A percentile compares a stretch with the other conserved stretches of the same genome.
These are phyloP conservation scores for Morinoia aosen DNA, from an alignment of 2,888 invertebrate genomes.

Conservation along the genomic window DNA sequence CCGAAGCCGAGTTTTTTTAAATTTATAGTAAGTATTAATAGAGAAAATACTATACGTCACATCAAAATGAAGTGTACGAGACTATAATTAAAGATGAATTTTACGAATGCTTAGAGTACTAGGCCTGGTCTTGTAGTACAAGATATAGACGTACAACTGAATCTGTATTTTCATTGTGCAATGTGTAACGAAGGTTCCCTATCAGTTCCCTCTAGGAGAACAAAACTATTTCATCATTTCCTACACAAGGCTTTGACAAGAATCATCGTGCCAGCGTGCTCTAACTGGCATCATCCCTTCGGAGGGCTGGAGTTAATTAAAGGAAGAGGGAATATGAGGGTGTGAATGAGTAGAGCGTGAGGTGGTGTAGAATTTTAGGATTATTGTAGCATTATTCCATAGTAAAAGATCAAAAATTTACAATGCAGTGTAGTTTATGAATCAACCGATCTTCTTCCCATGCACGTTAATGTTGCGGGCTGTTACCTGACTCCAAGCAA, in stretches of 20 bases:
- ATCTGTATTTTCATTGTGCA: background rate
- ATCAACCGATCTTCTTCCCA: no score
- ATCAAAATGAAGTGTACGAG: background rate
- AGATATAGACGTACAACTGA: background rate
- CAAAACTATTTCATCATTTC: background rate
- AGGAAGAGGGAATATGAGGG: background rate
- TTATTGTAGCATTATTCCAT: no score
- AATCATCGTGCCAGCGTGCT: background rate
- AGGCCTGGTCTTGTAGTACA: background rate
- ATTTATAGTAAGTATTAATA: background rate
- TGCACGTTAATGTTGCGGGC: no score
- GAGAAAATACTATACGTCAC: background rate
- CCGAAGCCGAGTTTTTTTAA: background rate
- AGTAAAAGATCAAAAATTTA: no score
- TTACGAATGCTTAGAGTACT: background rate
- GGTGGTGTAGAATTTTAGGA: no score
- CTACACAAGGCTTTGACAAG: background rate
- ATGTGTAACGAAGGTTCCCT: background rate
- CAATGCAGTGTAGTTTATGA: no score
- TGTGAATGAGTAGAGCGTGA: background rate
- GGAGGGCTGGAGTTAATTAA: background rate
- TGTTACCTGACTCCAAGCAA: no score
- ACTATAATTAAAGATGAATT: background rate
- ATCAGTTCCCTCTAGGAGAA: background rate
- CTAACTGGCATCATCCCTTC: background rate